These are phyloP conservation scores for Dugesia japonica DNA, from an alignment of 2,888 invertebrate species.

Conservation along the genomic window DNA sequence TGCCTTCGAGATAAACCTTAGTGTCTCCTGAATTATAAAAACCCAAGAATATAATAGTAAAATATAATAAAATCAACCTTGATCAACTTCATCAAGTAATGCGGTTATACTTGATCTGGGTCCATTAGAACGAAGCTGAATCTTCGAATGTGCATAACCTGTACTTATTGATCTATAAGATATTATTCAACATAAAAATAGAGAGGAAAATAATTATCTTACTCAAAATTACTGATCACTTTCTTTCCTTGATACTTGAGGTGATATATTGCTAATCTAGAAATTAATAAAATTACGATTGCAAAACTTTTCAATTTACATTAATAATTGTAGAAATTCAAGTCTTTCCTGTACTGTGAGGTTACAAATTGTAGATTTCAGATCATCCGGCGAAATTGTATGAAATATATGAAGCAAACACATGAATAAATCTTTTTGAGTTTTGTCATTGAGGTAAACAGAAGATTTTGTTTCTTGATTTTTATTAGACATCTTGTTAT, in stretches of 20 bases:
- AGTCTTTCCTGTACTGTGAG: slow-evolving; percentile 65
- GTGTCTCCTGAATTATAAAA: background rate
- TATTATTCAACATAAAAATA: background rate
- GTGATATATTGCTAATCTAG: slow-evolving; percentile 22
- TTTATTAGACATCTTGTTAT: background rate
- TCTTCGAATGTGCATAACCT: background rate
- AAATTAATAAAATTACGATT: slow-evolving; percentile 16
- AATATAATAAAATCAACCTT: background rate
- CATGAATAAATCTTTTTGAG: slow-evolving; percentile 60
- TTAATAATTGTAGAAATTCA: slow-evolving; percentile 68
- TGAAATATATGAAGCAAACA: slow-evolving; percentile 77
- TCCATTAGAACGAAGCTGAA: background rate
- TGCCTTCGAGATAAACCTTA: slow-evolving; percentile 56
- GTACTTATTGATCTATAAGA: slow-evolving; percentile 31
- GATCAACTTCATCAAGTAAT: background rate
- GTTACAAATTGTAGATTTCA: slow-evolving; percentile 77
- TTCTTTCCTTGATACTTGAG: slow-evolving; percentile 31
- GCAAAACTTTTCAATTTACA: slow-evolving; percentile 49
- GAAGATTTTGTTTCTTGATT: slow-evolving; percentile 16
- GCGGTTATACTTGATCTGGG: background rate
- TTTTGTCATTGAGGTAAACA: slow-evolving; percentile 37
- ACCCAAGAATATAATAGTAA: background rate
- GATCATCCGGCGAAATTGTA: slow-evolving; percentile 53
- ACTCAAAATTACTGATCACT: slow-evolving; percentile 26
- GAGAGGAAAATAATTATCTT: background rate